These are phyloP conservation scores for Eristalinus sepulchralis DNA, from an alignment of 2,888 invertebrate genomes.

Conservation along the genomic window DNA sequence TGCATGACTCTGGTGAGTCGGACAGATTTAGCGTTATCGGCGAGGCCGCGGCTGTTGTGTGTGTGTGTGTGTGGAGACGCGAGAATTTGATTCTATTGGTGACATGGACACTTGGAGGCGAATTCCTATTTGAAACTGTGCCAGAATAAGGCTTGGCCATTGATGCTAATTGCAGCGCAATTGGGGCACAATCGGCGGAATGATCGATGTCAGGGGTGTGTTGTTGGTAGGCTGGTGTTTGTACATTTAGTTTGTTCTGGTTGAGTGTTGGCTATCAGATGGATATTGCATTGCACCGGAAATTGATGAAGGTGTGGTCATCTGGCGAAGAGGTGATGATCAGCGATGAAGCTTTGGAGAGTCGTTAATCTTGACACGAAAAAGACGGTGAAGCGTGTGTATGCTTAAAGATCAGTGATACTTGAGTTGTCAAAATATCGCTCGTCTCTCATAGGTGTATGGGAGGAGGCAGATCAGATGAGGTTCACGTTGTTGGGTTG, in stretches of 20 bases:
- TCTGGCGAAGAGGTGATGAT: background rate
- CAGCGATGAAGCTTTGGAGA: too few species aligned
- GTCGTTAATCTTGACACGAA: background rate
- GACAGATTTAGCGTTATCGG: slow-evolving; percentile 17
- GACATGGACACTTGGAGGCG: slow-evolving; percentile 50
- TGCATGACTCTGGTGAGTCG: background rate
- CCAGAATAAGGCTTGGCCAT: slow-evolving; percentile 21
- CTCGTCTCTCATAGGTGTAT: too few species aligned
- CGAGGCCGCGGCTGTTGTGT: slow-evolving; percentile 2
- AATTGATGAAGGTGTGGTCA: background rate
- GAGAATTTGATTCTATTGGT: slow-evolving; percentile 30
- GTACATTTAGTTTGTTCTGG: background rate
- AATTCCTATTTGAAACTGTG: slow-evolving; percentile 17
- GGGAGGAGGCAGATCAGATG: too few species aligned
- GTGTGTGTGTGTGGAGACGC: background rate
- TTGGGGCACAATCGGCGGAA: background rate
- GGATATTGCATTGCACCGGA: background rate
- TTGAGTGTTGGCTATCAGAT: background rate
- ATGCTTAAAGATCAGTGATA: too few species aligned
- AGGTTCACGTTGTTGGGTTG: too few species aligned
- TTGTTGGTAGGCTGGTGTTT: background rate
- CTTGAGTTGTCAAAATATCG: too few species aligned
- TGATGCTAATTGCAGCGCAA: background rate
- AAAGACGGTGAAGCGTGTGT: background rate
- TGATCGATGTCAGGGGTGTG: background rate